Evolutionary conservation across 2,888 invertebrate genomes (phyloP), one percentile per base, ranked within the genome.

Genomic region (Endomychus coccineus): DNA sequence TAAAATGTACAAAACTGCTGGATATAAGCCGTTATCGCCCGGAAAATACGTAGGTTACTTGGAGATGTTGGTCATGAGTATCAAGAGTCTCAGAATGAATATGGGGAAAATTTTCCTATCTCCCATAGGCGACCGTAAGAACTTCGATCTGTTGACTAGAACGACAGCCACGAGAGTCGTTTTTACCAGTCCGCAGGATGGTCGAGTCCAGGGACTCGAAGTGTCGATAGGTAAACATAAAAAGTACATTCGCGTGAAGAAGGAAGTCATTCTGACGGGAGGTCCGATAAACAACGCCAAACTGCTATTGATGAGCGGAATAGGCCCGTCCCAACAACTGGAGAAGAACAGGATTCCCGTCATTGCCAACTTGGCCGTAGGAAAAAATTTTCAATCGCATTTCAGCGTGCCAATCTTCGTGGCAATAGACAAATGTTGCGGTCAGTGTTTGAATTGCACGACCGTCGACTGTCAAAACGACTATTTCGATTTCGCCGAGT

Each of bases 201-300:
- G 31, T 4, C 25, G 27, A 13, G 39, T 27, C 2, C 27, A n/a
- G 16, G 42, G 34, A 3, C 30, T 39, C 2, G 30, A 34, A n/a
- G 27, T 39, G 7, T 34, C 27, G 30, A 34, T 39, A 2, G 39
- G 39, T 2, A 31, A 34, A 14, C 10, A 15, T 13, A 34, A 34
- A 13, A 30, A 32, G 17, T 22, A 32, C 15, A 59, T 66, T 3
- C 49, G 51, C 12, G 74, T 73, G 2, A 62, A 67, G 22, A 72
- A 70, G 45, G 75, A 74, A 45, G 64, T 80, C 1, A 74, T 79
- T 37, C 51, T 79, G 14, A 67, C 73, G n/a, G 75, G 71, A 2
- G 80, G 80, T 1, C 68, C 78, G 2, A 71, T 81, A 46, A 80
- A 79, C 55, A 71, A 75, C 12, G 74, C 78, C 0, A 77, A 80